Conservation (phyloP, 1,140 invertebrate genomes). For the Antheraea mylitta region DNA sequence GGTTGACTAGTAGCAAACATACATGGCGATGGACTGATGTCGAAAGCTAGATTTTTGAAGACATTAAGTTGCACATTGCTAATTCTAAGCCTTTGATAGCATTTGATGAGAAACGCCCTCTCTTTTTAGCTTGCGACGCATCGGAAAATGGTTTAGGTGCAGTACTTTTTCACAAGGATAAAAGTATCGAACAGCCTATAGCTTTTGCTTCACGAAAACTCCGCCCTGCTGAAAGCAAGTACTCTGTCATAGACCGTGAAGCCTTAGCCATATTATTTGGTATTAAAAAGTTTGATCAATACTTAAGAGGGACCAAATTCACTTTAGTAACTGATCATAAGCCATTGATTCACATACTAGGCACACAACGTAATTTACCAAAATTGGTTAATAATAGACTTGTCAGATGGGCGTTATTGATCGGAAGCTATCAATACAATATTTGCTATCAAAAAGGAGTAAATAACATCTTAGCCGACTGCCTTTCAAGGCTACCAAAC, state of each 20-base stretch:
- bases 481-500: slow-evolving; percentile 8
- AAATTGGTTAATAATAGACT: slow-evolving; percentile 16
- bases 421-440: slow-evolving; percentile 15
- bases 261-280: slow-evolving; percentile 8
- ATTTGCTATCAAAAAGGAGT: slow-evolving; percentile 4
- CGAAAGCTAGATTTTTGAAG: slow-evolving; percentile 5
- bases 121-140: slow-evolving; percentile 22
- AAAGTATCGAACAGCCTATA: slow-evolving; percentile 14
- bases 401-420: slow-evolving; percentile 11
- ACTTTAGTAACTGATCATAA: no score
- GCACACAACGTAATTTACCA: slow-evolving; percentile 12
- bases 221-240: slow-evolving; percentile 10
- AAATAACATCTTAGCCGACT: slow-evolving; percentile 9
- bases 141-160: slow-evolving; percentile 22
- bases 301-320: no score
- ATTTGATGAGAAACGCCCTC: slow-evolving; percentile 16
- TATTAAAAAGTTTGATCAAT: slow-evolving; percentile 14
- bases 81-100: slow-evolving; percentile 16
- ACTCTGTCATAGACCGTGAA: slow-evolving; percentile 10
- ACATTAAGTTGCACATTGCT: slow-evolving; percentile 8
- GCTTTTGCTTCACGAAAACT: slow-evolving; percentile 24
- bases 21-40: slow-evolving; percentile 10
- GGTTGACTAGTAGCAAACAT: slow-evolving; percentile 7
- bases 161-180: slow-evolving; percentile 20
- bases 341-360: slow-evolving; percentile 13